A percentile compares a stretch with the other conserved stretches of the same genome.
Conservation (phyloP, 2,888 invertebrate genomes). For the Agonum fuliginosum region DNA sequence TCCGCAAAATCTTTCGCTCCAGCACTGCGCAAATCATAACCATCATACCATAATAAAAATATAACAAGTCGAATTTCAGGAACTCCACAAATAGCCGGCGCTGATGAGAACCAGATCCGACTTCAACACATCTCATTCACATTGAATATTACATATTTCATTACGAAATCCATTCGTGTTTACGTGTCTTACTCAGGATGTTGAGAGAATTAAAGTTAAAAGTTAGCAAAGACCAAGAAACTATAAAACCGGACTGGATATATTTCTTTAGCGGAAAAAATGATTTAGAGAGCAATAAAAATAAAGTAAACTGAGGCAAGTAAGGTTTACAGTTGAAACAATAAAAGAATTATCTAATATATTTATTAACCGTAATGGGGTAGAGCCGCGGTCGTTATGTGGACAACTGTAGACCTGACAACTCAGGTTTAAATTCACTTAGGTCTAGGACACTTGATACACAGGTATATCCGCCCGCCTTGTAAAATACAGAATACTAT, state of each 20-base stretch:
- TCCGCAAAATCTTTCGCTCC: not conserved
- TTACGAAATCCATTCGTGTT: constrained; percentile 24
- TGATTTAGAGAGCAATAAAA: constrained; percentile 22
- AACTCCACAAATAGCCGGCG: constrained; percentile 13
- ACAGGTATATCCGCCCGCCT: too few relatives aligned
- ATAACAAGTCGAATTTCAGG: constrained; percentile 24
- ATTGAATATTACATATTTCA: constrained; percentile 9
- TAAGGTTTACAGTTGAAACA: too few relatives aligned
- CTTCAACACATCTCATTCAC: not conserved
- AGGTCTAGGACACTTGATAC: too few relatives aligned
- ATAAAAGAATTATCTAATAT: too few relatives aligned
- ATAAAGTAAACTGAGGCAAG: constrained; percentile 41
- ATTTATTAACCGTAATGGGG: too few relatives aligned
- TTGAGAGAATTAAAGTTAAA: constrained; percentile 45
- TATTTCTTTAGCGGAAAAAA: constrained; percentile 19
- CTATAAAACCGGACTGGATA: constrained; percentile 8
- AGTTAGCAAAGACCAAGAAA: constrained; percentile 12
- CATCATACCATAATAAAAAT: not conserved
- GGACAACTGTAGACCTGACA: too few relatives aligned
- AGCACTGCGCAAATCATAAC: not conserved
- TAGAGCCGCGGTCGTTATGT: too few relatives aligned
- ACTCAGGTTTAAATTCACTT: too few relatives aligned
- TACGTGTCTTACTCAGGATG: constrained; percentile 26
- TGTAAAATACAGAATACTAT: too few relatives aligned
- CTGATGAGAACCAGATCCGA: constrained; percentile 40